Evolutionary conservation across 2,113 vertebrate species (phyloP), one percentile per base, ranked within the genome.

Genomic region (Gambusia affinis): DNA sequence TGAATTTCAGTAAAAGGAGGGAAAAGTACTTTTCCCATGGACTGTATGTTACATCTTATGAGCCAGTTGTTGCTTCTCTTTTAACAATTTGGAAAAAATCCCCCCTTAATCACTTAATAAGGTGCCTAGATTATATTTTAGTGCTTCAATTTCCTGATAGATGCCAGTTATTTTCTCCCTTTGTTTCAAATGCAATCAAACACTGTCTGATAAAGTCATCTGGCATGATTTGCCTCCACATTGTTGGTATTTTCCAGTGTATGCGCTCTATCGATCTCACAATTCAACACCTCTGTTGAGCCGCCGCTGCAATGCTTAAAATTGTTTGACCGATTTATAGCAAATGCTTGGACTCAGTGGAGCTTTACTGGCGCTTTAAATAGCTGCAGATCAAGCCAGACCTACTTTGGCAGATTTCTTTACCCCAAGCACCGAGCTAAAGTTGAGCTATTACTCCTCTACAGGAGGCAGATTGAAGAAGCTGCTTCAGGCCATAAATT

Each of bases 381-480:
- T 93, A 92, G 87, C 79, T 67, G 37, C 78, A 81, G 85, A 89
- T 86, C 63, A 83, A 72, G 81, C 80, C 77, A 85, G 91, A 54
- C 89, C 92, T 89, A 90, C 90, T 91, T 91, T 78, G 67, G 12
- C 75, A 76, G 72, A 2, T 78, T 70, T 84, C 73, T 82, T 47
- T 64, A 67, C 62, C 3, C 47, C 0, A 64, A 75, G 78, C 85
- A 57, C 2, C 70, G 31, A 19, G 70, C 62, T 78, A 29, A 73
- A 83, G 68, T 74, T 64, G 70, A 82, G 63, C 75, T 64, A 72
- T 60, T 28, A 1, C 60, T 70, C 35, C 22, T 29, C 60, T n/a
- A 35, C 39, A 42, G 65, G 68, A 72, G 70, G 68, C 37, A 67
- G 70, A 63, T 31, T 19, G 27, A 70, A 67, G 75, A 77, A 72